Base-by-base conservation (phyloP, 2,888 invertebrate genomes). In the Plutella xylostella region DNA sequence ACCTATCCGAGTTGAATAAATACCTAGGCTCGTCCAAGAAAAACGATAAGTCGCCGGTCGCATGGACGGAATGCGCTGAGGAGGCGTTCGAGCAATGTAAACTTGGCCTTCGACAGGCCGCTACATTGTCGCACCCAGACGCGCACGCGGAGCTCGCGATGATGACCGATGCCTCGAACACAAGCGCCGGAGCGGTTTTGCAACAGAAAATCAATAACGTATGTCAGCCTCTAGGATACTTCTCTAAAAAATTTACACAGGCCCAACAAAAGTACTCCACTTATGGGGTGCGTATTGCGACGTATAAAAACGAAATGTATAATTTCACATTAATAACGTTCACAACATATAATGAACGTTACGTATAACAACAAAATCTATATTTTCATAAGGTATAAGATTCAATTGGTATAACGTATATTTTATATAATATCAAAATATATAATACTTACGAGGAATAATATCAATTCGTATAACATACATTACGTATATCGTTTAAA, bases 11-110 rank as follows among this genome's bases (percentile, higher is more conserved):
- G 12, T 43, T 49, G 11, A 45, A 48, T 17, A 38, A 3, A 7
- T 43, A 42, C 18, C 25, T 48, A 2, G 28, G 28, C 6, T 43
- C 45, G 11, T 20, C 40, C 1, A 46, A 46, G 18, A 45, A 45
- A 34, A 46, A 43, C n/a, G 49, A 48, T 19, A 46, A 47, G 31
- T 42, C 46, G 6, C 3, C 0, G 2, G 45, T 50, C 2, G n/a
- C 19, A 4, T 47, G 49, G 47, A 51, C 48, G 3, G 18, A 15
- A 11, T 14, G 21, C 17, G 33, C 46, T 9, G 21, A 30, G 2
- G 12, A 45, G 11, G 49, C 52, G 1, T 49, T 49, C 19, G 45
- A 48, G 17, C 20, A 47, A 15, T 48, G 51, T 34, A 40, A 22
- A 40, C n/a, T 11, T 22, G 18, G 11, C 7, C 18, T 22, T 15